A percentile compares a stretch with the other conserved stretches of the same genome.
These are phyloP conservation scores for Frankliniella fusca DNA, from an alignment of 2,888 invertebrate genomes.

Conservation along the genomic window DNA sequence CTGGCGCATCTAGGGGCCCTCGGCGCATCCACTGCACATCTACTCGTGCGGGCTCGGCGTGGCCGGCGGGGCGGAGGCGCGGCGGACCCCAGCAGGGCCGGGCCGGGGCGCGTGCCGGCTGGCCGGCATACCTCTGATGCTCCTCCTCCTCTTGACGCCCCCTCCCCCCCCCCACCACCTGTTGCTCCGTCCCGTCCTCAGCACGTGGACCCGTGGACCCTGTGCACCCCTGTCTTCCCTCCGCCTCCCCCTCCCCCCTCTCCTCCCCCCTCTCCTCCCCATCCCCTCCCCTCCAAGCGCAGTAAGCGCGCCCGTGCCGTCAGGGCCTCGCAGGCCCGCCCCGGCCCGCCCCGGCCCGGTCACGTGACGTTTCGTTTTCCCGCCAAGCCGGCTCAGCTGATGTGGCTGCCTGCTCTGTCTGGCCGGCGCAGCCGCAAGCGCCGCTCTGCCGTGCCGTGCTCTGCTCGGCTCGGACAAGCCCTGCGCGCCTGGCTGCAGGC, in stretches of 20 bases:
- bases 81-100: neutral
- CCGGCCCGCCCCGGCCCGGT: conserved; percentile 25
- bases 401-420: conserved; percentile 3
- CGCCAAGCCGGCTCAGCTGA: conserved; percentile 26
- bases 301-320: conserved; percentile 27
- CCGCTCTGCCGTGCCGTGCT: neutral
- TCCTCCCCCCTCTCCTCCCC: conserved; percentile 30
- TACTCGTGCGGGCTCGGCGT: neutral
- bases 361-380: conserved; percentile 29
- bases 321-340: conserved; percentile 23
- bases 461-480: neutral
- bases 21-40: neutral
- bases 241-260: conserved; percentile 30
- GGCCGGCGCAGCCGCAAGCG: neutral
- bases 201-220: conserved; percentile 19
- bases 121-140: conserved; percentile 36
- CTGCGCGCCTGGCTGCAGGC: neutral
- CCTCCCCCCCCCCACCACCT: neutral
- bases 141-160: conserved; percentile 23
- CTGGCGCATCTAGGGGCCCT: neutral
- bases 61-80: neutral
- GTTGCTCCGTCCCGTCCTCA: neutral
- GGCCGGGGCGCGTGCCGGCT: conserved; percentile 17
- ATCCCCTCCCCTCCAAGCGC: conserved; percentile 28
- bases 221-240: neutral